Percentiles rank a stretch among this genome's conserved stretches.
phyloP scores from a whole-genome alignment of 2,113 vertebrate genomes.

The Pandion haliaetus region DNA sequence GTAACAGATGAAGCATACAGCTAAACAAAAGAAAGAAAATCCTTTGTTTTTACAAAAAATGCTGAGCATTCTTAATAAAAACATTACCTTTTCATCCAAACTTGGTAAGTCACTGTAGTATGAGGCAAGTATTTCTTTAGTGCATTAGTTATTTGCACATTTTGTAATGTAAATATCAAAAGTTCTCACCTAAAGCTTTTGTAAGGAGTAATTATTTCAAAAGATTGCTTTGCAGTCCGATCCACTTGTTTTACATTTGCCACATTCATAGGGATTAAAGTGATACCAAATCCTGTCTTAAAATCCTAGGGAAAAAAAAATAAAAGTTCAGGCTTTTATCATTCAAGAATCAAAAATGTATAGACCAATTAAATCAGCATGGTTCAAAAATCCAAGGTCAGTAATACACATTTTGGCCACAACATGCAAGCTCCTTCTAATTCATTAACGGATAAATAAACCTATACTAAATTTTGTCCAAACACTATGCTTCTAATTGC shows the following conservation, averaged over 20 bases:
- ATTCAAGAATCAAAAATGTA: not conserved
- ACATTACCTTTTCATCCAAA: not conserved
- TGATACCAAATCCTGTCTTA: conserved; percentile 86
- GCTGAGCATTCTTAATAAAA: not conserved
- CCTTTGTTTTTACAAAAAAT: not conserved
- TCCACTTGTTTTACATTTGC: conserved; percentile 87
- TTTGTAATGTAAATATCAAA: not conserved
- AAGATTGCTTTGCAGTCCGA: conserved; percentile 78
- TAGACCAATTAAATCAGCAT: not conserved
- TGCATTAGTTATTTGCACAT: not conserved
- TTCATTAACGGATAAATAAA: not conserved
- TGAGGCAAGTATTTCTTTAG: not conserved
- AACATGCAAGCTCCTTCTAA: not conserved
- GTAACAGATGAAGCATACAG: not conserved
- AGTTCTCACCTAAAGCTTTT: conserved; percentile 89
- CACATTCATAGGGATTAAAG: conserved; percentile 87
- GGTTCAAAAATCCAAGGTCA: not conserved
- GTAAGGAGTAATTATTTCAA: conserved; percentile 98
- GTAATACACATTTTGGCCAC: not conserved
- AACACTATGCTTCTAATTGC: not conserved
- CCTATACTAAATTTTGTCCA: not conserved
- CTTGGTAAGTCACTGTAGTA: not conserved
- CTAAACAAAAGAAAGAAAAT: not conserved
- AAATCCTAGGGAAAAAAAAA: conserved; percentile 82
- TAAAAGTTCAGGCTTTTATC: not conserved